phyloP scores from a whole-genome alignment of 1,140 invertebrate species.

The Colletes latitarsis region DNA sequence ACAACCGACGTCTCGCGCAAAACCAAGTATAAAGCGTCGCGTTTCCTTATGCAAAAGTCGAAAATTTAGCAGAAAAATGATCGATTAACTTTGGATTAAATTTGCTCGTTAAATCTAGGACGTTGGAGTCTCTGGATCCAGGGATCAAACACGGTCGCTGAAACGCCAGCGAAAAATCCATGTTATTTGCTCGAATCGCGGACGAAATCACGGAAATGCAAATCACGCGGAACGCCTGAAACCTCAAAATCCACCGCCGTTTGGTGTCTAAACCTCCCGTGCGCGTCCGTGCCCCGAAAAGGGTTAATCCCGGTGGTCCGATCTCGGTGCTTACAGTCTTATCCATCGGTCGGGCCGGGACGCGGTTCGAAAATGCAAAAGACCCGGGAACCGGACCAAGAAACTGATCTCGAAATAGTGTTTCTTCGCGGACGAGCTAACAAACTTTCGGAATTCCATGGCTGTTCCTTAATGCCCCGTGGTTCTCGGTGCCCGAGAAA shows the following conservation, averaged over 20 bases:
- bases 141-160: not conserved
- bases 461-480: conserved; percentile 8
- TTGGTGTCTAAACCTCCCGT: too few relatives aligned
- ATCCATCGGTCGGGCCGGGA: not conserved
- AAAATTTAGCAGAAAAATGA: too few relatives aligned
- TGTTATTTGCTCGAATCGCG: not conserved
- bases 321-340: not conserved
- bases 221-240: not conserved
- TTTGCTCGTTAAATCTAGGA: too few relatives aligned
- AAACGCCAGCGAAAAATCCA: too few relatives aligned
- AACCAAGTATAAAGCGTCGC: too few relatives aligned
- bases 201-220: not conserved
- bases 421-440: conserved; percentile 19
- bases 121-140: not conserved
- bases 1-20: too few relatives aligned
- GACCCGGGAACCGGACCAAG: not conserved
- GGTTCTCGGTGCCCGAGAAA: not conserved
- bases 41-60: too few relatives aligned
- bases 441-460: conserved; percentile 42
- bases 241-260: not conserved
- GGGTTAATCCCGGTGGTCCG: not conserved
- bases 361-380: not conserved
- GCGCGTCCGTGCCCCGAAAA: too few relatives aligned
- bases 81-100: too few relatives aligned
- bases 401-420: not conserved